Evolutionary conservation across 1,140 invertebrate genomes (phyloP).

Genomic region (Macrostomum lignano): DNA sequence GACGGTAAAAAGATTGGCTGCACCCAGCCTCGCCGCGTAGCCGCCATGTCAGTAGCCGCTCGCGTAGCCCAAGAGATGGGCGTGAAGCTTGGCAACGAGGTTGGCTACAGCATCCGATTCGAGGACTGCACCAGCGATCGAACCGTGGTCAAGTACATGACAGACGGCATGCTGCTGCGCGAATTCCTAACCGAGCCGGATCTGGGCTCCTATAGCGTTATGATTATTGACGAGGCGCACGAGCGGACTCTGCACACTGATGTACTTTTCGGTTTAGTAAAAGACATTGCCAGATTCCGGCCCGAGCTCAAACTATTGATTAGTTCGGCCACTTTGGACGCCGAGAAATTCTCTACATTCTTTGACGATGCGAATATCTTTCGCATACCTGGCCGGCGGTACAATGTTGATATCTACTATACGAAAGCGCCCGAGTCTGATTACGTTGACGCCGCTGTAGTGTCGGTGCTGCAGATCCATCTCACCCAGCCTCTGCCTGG

Average conservation of each 20-base stretch:
- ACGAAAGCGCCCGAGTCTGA: conserved; percentile 89
- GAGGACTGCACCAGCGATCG: conserved; percentile 47
- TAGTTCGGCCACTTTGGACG: conserved; percentile 86
- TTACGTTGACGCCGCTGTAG: conserved; percentile 82
- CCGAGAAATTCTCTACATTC: conserved; percentile 82
- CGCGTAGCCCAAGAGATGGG: conserved; percentile 43
- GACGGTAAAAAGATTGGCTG: conserved; percentile 49
- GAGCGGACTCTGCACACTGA: conserved; percentile 90
- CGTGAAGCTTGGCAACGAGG: conserved; percentile 40
- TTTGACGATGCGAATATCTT: conserved; percentile 96
- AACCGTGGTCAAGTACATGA: conserved; percentile 86
- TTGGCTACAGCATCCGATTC: conserved; percentile 48
- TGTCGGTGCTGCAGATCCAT: conserved; percentile 87
- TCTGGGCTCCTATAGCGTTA: conserved; percentile 62
- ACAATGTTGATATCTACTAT: conserved; percentile 78
- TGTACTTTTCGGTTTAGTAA: conserved; percentile 84
- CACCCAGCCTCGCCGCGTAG: conserved; percentile 47
- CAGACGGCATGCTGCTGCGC: conserved; percentile 80
- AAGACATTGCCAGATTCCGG: conserved; percentile 78
- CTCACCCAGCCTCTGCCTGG: conserved; percentile 61
- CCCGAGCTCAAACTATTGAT: conserved; percentile 78
- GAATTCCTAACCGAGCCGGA: conserved; percentile 92
- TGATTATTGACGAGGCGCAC: conserved; percentile 98
- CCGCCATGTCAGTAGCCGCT: conserved; percentile 46
- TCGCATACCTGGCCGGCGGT: conserved; percentile 56